These are phyloP conservation scores for Tetanocera ferruginea DNA, from an alignment of 2,888 invertebrate genomes.

Conservation along the genomic window DNA sequence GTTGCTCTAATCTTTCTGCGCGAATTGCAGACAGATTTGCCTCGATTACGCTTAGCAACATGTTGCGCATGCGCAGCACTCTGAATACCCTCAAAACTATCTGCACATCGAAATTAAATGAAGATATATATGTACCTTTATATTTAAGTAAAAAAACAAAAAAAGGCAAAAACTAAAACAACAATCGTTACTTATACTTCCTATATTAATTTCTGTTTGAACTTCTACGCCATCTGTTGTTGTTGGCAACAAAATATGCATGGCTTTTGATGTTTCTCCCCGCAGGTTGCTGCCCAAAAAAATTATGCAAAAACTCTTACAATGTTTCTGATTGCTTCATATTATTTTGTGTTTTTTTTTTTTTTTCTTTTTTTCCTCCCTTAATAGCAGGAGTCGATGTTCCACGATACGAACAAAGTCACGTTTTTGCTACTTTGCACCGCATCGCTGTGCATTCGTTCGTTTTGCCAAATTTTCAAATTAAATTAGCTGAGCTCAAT, in stretches of 20 bases:
- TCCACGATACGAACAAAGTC: conserved; percentile 51
- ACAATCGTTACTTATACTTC: not conserved
- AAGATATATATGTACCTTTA: not conserved
- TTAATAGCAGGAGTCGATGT: conserved; percentile 49
- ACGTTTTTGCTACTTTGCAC: conserved; percentile 64
- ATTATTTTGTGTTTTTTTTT: not conserved
- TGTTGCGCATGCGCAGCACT: conserved; percentile 14
- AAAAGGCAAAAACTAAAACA: not conserved
- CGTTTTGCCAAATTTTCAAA: conserved; percentile 26
- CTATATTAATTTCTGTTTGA: not conserved
- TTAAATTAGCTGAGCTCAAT: not conserved
- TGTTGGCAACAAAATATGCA: not conserved
- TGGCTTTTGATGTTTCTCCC: not conserved
- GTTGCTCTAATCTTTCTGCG: not conserved
- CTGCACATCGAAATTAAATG: not conserved
- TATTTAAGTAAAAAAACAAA: not conserved
- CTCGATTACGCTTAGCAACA: not conserved
- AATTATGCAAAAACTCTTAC: not conserved
- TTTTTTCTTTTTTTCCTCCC: not conserved
- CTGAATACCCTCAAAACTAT: not conserved
- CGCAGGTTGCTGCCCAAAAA: not conserved
- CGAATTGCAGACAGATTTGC: not conserved
- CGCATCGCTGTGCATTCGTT: conserved; percentile 36
- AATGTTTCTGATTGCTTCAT: not conserved
- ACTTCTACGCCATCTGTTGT: not conserved